These are phyloP conservation scores for Drosophila lacicola DNA, from an alignment of 2,888 invertebrate species.

Conservation along the genomic window DNA sequence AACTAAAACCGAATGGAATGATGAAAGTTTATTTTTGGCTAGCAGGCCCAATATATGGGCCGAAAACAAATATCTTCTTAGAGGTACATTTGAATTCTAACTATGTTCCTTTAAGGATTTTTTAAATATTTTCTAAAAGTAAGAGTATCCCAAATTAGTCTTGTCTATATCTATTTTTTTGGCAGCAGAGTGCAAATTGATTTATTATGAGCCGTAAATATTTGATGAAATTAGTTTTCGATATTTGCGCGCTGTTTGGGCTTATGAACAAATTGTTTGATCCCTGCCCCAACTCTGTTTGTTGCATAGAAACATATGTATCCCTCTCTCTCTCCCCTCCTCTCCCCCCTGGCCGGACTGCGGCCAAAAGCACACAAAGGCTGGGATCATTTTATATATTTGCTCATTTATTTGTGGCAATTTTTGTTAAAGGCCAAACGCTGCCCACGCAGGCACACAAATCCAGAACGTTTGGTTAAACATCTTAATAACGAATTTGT, in stretches of 20 bases:
- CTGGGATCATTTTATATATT: conserved; percentile 61
- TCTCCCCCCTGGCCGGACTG: neutral
- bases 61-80: too few species aligned
- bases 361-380: conserved; percentile 36
- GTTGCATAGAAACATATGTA: conserved; percentile 20
- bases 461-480: conserved; percentile 47
- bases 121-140: neutral
- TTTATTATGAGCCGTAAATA: conserved; percentile 55
- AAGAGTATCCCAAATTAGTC: conserved; percentile 12
- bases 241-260: conserved; percentile 40
- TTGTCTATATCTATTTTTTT: neutral
- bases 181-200: conserved; percentile 40
- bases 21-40: too few species aligned
- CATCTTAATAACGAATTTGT: conserved; percentile 70
- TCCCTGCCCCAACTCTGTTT: neutral
- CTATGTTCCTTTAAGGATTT: too few species aligned
- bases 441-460: conserved; percentile 1
- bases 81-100: too few species aligned
- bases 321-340: neutral
- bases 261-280: conserved; percentile 31
- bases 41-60: too few species aligned
- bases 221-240: conserved; percentile 68
- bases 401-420: conserved; percentile 66
- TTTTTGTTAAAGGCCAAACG: conserved; percentile 29
- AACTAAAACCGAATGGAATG: too few species aligned